Conservation (phyloP, 2,113 vertebrate genomes). For the Bothrops jararaca region DNA sequence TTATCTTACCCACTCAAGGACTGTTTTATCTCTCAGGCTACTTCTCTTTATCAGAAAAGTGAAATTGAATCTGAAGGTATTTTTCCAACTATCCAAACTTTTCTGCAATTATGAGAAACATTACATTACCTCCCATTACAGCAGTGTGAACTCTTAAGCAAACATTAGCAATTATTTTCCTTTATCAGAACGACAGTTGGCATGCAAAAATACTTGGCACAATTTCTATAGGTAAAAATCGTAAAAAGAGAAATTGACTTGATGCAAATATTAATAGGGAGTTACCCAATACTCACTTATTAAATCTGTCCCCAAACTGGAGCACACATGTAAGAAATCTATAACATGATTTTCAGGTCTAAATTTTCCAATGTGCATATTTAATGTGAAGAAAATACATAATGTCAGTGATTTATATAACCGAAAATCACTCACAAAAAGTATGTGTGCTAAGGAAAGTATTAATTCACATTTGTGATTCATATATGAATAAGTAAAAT, state of each 20-base stretch:
- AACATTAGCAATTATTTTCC: neutral
- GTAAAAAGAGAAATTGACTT: neutral
- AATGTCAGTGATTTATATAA: neutral
- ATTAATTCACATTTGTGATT: neutral
- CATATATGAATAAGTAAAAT: neutral
- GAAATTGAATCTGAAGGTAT: neutral
- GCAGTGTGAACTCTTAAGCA: neutral
- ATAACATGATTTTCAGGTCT: neutral
- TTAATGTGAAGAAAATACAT: neutral
- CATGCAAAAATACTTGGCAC: neutral
- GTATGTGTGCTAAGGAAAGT: neutral
- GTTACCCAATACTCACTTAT: neutral
- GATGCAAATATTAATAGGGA: neutral
- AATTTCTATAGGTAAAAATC: neutral
- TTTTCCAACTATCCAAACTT: neutral
- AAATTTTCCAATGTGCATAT: neutral
- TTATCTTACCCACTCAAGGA: neutral
- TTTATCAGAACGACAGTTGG: neutral
- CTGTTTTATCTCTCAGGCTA: neutral
- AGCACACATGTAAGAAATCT: neutral
- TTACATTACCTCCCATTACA: neutral
- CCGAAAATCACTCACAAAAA: neutral
- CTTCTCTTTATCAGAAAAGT: neutral
- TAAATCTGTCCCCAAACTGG: neutral
- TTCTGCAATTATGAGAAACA: neutral